Evolutionary conservation across 2,113 vertebrate genomes (phyloP), one percentile per base, ranked within the genome.

Genomic region (Gallinago media): DNA sequence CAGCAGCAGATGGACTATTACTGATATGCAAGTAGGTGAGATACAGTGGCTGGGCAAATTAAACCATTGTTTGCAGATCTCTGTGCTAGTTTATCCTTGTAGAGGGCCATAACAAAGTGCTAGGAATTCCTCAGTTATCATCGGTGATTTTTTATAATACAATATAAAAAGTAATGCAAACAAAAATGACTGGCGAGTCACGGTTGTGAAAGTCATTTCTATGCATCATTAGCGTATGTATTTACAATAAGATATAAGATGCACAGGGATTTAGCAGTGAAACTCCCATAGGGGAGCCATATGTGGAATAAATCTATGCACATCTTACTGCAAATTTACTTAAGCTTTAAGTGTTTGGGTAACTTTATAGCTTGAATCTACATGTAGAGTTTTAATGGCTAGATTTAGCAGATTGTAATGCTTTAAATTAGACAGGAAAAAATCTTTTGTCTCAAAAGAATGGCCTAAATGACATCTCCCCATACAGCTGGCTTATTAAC

Each of bases 1-100:
- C 81, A 83, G 80, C 75, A 96, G 94, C 96, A 97, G 96, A 93
- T 95, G 95, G 94, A 87, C 85, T 92, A 92, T 95, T 94, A 94
- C 73, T 87, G 90, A 78, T 92, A 84, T 14, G 44, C 36, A 95
- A 93, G 85, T 84, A 91, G 94, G 92, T 96, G 72, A 95, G 79
- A 91, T 61, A 77, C 68, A 74, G 82, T 75, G 79, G 34, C 65
- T 90, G 76, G 47, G 75, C 72, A 94, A 94, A 93, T 91, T 67
- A 94, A 93, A 91, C 56, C 56, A 94, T 72, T 92, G 55, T 93
- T 88, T 93, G 91, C 49, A 91, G 44, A 91, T 78, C 73, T 86
- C 79, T 74, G 16, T 27, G 50, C 77, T 77, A 63, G 42, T 50
- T 88, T 55, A 34, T 81, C 52, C 36, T 93, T 19, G 34, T 8